A percentile compares a stretch with the other conserved stretches of the same genome.
These are phyloP conservation scores for Pelodytes ibericus DNA, from an alignment of 2,797 vertebrate species.

Conservation along the genomic window DNA sequence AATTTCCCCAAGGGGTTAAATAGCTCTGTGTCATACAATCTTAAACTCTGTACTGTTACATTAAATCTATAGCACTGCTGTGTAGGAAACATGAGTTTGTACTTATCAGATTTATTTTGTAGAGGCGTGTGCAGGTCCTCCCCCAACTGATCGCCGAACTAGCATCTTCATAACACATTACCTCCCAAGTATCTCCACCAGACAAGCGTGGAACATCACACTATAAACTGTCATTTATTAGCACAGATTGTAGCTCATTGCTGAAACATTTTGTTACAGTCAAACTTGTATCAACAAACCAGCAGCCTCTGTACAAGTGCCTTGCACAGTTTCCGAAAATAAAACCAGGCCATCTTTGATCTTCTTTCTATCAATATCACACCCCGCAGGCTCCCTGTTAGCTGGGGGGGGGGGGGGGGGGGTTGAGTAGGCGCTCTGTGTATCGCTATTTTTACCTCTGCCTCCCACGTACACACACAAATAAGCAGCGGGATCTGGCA, in stretches of 20 bases:
- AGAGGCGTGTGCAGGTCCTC: too few relatives aligned
- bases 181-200: too few relatives aligned
- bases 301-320: slow-evolving; percentile 9
- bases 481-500: slow-evolving; percentile 9
- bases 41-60: too few relatives aligned
- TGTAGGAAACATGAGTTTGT: too few relatives aligned
- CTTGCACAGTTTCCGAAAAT: slow-evolving; percentile 30
- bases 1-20: too few relatives aligned
- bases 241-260: neutral
- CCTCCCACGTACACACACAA: slow-evolving; percentile 37
- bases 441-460: slow-evolving; percentile 36
- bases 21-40: too few relatives aligned
- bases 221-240: too few relatives aligned
- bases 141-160: too few relatives aligned
- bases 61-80: too few relatives aligned
- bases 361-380: slow-evolving; percentile 28
- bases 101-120: too few relatives aligned
- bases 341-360: slow-evolving; percentile 43
- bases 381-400: slow-evolving; percentile 17
- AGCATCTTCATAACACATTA: too few relatives aligned
- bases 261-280: neutral
- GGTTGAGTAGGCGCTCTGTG: slow-evolving; percentile 6
- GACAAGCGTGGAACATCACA: too few relatives aligned
- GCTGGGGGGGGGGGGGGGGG: slow-evolving; percentile 8
- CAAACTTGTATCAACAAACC: neutral